Conservation (phyloP, 2,113 vertebrate genomes). For the Menidia beryllina region DNA sequence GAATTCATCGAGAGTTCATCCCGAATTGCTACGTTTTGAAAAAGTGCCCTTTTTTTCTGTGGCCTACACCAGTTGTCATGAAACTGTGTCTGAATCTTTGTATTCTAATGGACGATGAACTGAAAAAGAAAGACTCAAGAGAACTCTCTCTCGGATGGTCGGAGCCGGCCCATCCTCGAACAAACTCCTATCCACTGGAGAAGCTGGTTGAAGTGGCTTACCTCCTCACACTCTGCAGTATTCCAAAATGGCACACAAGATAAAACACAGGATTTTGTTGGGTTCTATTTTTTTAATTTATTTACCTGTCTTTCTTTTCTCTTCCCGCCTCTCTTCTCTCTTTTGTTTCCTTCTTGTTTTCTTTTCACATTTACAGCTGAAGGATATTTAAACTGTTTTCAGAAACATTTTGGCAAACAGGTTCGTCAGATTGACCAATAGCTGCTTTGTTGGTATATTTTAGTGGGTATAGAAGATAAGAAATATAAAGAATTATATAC, state of each 20-base stretch:
- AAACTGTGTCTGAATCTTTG: conserved; percentile 54
- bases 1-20: conserved; percentile 35
- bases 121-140: conserved; percentile 42
- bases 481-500: conserved; percentile 61
- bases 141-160: conserved; percentile 46
- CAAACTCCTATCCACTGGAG: conserved; percentile 75
- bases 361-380: conserved; percentile 83
- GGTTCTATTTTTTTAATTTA: conserved; percentile 73
- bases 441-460: conserved; percentile 91
- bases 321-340: conserved; percentile 13
- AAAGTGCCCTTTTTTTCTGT: conserved; percentile 75
- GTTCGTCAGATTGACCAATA: conserved; percentile 92
- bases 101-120: conserved; percentile 35
- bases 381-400: conserved; percentile 84
- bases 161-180: conserved; percentile 62
- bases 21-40: conserved; percentile 55
- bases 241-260: conserved; percentile 79
- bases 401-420: conserved; percentile 72
- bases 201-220: conserved; percentile 75
- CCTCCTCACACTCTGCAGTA: conserved; percentile 78
- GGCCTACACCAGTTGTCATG: conserved; percentile 64
- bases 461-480: conserved; percentile 79
- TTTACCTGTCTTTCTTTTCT: conserved; percentile 63
- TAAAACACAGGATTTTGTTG: conserved; percentile 65
- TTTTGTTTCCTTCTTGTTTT: conserved; percentile 13